A percentile compares a stretch with the other conserved stretches of the same genome.
phyloP scores from a whole-genome alignment of 2,797 vertebrate species.

The Lemur catta region DNA sequence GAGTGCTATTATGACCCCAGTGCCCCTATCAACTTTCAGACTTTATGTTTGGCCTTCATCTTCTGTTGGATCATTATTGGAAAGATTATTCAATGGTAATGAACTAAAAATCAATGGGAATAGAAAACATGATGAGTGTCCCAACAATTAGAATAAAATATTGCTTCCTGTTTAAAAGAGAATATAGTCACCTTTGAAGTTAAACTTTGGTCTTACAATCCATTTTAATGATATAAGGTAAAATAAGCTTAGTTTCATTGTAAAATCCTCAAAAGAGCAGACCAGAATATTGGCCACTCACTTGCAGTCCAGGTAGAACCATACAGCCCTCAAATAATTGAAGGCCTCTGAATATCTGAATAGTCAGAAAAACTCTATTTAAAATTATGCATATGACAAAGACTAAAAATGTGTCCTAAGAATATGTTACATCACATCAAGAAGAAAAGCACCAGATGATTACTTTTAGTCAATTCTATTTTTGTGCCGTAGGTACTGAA shows the following conservation, averaged over 20 bases:
- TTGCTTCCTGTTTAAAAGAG: neutral
- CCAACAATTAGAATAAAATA: neutral
- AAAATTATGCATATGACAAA: neutral
- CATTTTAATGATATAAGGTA: neutral
- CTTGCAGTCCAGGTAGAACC: neutral
- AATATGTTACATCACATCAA: neutral
- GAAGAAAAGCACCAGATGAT: neutral
- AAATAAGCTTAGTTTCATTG: neutral
- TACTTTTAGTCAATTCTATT: neutral
- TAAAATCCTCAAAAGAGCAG: neutral
- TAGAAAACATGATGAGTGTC: neutral
- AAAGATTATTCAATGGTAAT: neutral
- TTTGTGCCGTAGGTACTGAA: neutral
- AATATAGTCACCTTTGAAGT: neutral
- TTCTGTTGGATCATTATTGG: neutral
- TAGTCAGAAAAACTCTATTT: neutral
- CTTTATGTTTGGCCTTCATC: neutral
- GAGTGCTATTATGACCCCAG: neutral
- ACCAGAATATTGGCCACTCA: neutral
- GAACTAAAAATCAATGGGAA: neutral
- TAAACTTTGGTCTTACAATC: neutral
- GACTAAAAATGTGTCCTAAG: neutral
- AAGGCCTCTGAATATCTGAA: neutral
- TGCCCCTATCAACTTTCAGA: neutral
- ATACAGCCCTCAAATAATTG: neutral